phyloP scores from a whole-genome alignment of 2,888 invertebrate genomes.

The Phengaris arion region DNA sequence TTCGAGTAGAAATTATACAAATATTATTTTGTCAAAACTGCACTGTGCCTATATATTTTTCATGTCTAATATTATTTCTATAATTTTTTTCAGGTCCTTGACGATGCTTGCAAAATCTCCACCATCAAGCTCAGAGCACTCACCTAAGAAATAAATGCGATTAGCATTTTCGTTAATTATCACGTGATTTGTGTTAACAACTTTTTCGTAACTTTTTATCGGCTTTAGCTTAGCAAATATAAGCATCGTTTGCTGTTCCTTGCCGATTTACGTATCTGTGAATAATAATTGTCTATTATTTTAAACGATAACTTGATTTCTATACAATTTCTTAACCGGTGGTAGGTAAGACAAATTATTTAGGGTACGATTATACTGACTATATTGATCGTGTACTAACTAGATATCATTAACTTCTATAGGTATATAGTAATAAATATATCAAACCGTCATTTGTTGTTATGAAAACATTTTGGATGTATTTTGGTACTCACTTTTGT shows the following conservation, averaged over 20 bases:
- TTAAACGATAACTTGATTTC: constrained; percentile 35
- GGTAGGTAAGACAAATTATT: constrained; percentile 14
- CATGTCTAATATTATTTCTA: background rate
- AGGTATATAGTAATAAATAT: constrained; percentile 24
- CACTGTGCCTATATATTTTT: background rate
- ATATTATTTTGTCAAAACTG: background rate
- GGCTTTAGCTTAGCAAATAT: constrained; percentile 40
- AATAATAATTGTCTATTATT: constrained; percentile 17
- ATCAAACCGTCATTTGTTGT: constrained; percentile 26
- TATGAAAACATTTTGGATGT: constrained; percentile 53
- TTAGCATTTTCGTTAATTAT: background rate
- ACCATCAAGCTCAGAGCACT: constrained; percentile 62
- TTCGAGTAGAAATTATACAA: background rate
- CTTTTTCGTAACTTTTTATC: constrained; percentile 23
- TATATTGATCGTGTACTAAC: constrained; percentile 1
- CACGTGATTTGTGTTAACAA: background rate
- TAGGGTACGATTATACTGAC: background rate
- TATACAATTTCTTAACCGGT: constrained; percentile 1
- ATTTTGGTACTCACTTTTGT: constrained; percentile 76
- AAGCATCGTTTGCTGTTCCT: constrained; percentile 36
- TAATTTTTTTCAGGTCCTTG: constrained; percentile 59
- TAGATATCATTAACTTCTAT: constrained; percentile 27
- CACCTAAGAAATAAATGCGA: constrained; percentile 56
- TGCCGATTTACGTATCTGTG: constrained; percentile 30
- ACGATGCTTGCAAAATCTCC: constrained; percentile 70